phyloP scores from a whole-genome alignment of 2,888 invertebrate genomes.

The Melinaea marsaeus region DNA sequence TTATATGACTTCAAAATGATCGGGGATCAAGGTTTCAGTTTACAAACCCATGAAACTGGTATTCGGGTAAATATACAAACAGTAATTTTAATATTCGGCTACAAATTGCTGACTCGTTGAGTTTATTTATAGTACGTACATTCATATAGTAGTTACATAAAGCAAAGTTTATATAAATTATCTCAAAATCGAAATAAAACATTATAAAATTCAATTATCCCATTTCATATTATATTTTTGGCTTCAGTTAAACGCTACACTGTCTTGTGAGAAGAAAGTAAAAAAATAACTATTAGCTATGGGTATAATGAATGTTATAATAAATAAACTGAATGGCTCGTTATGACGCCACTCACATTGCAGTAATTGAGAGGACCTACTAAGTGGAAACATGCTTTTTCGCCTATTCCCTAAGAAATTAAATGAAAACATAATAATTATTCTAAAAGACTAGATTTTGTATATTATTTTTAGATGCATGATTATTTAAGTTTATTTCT shows the following conservation, averaged over 20 bases:
- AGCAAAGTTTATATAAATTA: not conserved
- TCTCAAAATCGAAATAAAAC: too few species aligned
- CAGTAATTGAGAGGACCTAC: conserved; percentile 66
- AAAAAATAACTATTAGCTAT: conserved; percentile 59
- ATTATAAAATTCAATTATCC: too few species aligned
- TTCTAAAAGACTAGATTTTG: not conserved
- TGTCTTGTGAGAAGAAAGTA: conserved; percentile 49
- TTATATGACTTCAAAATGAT: too few species aligned
- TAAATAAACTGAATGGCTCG: conserved; percentile 69
- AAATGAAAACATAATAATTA: conserved; percentile 38
- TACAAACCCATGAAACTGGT: conserved; percentile 45
- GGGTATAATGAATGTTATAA: conserved; percentile 67
- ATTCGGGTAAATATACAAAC: conserved; percentile 41
- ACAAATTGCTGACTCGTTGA: too few species aligned
- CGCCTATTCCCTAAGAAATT: too few species aligned
- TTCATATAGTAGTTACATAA: not conserved
- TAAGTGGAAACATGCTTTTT: conserved; percentile 20
- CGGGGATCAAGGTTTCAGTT: conserved; percentile 51
- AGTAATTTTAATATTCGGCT: not conserved
- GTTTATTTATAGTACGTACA: not conserved
- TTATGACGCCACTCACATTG: conserved; percentile 73
- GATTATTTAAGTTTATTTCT: too few species aligned
- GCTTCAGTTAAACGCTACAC: too few species aligned
- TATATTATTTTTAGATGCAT: not conserved
- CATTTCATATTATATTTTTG: too few species aligned